These are phyloP conservation scores for Monarcha castaneiventris DNA, from an alignment of 2,113 vertebrate genomes.

Conservation along the genomic window DNA sequence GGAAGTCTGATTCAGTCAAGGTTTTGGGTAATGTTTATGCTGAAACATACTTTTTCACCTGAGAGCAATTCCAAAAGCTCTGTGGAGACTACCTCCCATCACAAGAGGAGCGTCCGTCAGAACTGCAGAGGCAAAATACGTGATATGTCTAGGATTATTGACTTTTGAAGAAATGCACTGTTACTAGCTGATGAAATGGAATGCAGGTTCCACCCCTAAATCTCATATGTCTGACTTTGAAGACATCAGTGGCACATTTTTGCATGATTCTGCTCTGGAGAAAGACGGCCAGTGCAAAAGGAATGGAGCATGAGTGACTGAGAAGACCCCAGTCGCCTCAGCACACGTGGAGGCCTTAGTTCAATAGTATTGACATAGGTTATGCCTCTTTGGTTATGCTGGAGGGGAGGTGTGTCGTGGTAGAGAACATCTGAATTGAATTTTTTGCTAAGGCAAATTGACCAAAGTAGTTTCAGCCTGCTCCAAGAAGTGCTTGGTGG, in stretches of 20 bases:
- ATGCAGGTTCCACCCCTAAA: background rate
- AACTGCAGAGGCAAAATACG: background rate
- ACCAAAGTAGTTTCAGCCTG: background rate
- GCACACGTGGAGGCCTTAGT: rapidly evolving
- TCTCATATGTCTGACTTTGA: background rate
- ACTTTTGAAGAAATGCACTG: background rate
- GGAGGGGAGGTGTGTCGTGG: background rate
- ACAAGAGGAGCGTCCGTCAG: background rate
- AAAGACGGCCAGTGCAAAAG: background rate
- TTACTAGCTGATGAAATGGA: background rate
- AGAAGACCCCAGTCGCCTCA: background rate
- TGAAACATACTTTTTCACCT: background rate
- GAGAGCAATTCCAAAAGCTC: background rate
- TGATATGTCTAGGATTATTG: rapidly evolving
- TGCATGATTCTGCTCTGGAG: background rate
- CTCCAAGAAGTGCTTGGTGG: background rate
- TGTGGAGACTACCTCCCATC: background rate
- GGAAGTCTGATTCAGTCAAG: background rate
- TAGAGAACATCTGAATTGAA: background rate
- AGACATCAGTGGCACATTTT: background rate
- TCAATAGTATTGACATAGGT: background rate
- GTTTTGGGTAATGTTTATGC: background rate
- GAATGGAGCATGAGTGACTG: background rate
- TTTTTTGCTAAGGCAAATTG: background rate
- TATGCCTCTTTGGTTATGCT: background rate